Conservation (phyloP, 2,797 vertebrate genomes). For the Onychomys leucogaster region DNA sequence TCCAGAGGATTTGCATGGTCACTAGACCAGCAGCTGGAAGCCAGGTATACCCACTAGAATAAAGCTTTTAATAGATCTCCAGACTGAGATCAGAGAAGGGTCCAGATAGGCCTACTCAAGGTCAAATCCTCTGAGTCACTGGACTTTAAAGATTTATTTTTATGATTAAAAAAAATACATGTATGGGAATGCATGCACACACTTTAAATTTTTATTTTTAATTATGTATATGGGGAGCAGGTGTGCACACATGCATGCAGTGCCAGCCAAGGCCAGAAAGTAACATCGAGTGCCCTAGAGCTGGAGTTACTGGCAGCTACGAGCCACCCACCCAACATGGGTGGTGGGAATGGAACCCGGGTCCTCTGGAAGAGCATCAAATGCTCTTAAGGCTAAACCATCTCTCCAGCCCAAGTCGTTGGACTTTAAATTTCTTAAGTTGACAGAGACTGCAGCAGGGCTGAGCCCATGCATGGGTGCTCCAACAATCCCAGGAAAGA, state of each 20-base stretch:
- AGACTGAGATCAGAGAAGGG: background rate
- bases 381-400: background rate
- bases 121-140: fast-evolving
- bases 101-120: background rate
- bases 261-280: background rate
- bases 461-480: background rate
- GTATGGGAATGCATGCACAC: background rate
- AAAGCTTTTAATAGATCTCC: background rate
- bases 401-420: fast-evolving
- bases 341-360: background rate
- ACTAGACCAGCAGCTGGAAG: background rate
- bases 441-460: background rate
- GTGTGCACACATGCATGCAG: background rate
- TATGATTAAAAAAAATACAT: background rate
- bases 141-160: background rate
- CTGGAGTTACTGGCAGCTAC: background rate
- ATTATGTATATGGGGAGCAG: background rate
- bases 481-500: background rate
- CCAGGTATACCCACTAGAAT: background rate
- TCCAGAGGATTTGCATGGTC: background rate
- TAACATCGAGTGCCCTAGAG: background rate
- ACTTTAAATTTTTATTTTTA: background rate
- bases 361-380: background rate
- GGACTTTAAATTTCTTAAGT: background rate
- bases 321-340: background rate